These are phyloP conservation scores for Coregonus ussuriensis DNA, from an alignment of 2,797 vertebrate species.

Conservation along the genomic window DNA sequence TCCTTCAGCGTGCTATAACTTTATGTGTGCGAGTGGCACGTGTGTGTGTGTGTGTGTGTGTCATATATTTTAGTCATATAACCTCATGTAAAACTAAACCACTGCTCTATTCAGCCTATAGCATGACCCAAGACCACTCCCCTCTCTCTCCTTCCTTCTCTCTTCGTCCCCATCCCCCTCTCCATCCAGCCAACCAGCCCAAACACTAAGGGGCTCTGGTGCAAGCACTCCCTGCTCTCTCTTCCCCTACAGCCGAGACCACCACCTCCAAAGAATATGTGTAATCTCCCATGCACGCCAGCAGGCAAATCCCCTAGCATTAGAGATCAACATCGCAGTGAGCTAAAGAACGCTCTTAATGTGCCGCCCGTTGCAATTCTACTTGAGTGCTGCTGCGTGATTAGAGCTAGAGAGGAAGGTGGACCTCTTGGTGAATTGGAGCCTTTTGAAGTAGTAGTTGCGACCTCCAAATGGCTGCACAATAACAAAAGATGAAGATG, in stretches of 20 bases:
- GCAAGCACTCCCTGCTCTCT: neutral
- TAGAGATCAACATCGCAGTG: constrained; percentile 16
- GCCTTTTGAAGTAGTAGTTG: neutral
- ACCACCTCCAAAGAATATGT: constrained; percentile 42
- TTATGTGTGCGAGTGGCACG: constrained; percentile 3
- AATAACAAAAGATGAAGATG: too few species aligned
- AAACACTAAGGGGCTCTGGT: neutral
- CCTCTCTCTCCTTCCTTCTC: constrained; percentile 1
- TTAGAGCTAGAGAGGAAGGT: neutral
- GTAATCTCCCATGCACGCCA: constrained; percentile 38
- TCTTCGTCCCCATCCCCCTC: neutral
- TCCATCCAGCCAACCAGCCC: constrained; percentile 11
- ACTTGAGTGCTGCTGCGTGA: neutral
- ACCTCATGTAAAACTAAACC: neutral
- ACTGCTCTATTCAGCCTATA: neutral
- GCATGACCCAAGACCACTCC: too few species aligned
- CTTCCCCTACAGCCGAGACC: constrained; percentile 15
- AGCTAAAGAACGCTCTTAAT: constrained; percentile 63
- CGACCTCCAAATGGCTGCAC: too few species aligned
- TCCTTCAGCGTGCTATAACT: neutral
- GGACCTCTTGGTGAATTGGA: neutral
- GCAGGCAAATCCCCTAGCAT: constrained; percentile 45
- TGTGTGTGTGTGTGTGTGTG: constrained; percentile 31
- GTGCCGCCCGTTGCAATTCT: neutral
- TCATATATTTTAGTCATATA: constrained; percentile 10